Conservation (phyloP, 2,888 invertebrate species). For the Lumbricus terrestris region DNA sequence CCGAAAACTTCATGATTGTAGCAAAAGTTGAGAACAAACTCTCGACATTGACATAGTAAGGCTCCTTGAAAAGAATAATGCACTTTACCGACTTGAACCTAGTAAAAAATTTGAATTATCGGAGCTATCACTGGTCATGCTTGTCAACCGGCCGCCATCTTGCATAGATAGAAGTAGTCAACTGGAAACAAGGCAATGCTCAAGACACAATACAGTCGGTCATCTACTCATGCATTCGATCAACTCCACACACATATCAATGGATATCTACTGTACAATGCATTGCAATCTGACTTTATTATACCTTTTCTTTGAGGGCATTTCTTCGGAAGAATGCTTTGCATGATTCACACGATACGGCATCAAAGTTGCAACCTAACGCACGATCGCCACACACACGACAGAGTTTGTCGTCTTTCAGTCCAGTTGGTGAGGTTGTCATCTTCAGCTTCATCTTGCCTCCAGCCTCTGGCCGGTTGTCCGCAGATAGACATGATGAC, state of each 20-base stretch:
- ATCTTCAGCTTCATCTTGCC: constrained; percentile 5
- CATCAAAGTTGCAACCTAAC: constrained; percentile 30
- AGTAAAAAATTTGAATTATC: no score
- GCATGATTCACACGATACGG: constrained; percentile 29
- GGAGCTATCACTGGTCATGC: no score
- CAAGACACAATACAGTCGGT: no score
- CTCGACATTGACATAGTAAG: no score
- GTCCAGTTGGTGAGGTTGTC: not conserved
- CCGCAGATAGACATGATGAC: not conserved
- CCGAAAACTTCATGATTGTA: no score
- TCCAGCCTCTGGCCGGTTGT: not conserved
- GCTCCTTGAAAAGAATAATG: no score
- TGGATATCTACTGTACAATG: no score
- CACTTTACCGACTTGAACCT: no score
- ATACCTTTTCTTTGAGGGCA: constrained; percentile 26
- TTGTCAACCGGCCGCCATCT: no score
- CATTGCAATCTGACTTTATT: not conserved
- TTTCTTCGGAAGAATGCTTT: constrained; percentile 31
- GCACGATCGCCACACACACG: constrained; percentile 30
- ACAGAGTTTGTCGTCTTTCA: constrained; percentile 21
- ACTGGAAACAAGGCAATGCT: not conserved
- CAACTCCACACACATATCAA: not conserved
- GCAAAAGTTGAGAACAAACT: no score
- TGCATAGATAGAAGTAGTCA: no score
- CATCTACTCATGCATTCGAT: not conserved